A percentile compares a stretch with the other conserved stretches of the same genome.
These are phyloP conservation scores for Chelonus insularis DNA, from an alignment of 1,140 invertebrate species.

Conservation along the genomic window DNA sequence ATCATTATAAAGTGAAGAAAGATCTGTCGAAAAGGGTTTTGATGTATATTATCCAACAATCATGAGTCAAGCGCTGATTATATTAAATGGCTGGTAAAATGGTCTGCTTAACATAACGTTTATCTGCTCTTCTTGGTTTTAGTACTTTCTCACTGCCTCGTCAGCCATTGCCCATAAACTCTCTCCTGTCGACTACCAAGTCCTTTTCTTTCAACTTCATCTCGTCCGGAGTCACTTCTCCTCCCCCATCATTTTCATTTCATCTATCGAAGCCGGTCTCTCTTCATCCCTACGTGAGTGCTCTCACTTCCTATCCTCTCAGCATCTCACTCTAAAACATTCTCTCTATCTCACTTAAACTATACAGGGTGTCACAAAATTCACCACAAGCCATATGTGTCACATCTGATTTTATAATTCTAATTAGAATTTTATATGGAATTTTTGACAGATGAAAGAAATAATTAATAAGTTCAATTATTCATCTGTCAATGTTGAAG, in stretches of 20 bases:
- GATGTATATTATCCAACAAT: conserved; percentile 5
- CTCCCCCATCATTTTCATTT: conserved; percentile 15
- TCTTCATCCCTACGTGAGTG: conserved; percentile 18
- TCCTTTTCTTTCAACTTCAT: conserved; percentile 24
- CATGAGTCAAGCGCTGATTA: conserved; percentile 51
- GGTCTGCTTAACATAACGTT: conserved; percentile 60
- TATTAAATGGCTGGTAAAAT: conserved; percentile 60
- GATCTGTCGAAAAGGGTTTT: conserved; percentile 18
- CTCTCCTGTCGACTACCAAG: conserved; percentile 33
- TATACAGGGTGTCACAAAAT: conserved; percentile 22
- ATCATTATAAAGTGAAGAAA: background rate
- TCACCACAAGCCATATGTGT: background rate
- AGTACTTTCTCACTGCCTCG: conserved; percentile 61
- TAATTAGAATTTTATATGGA: background rate
- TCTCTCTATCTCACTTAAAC: conserved; percentile 1
- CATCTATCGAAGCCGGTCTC: conserved; percentile 11
- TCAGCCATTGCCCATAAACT: conserved; percentile 60
- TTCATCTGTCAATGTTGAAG: too few species aligned
- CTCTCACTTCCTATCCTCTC: conserved; percentile 14
- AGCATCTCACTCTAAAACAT: conserved; percentile 16
- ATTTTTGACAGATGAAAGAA: too few species aligned
- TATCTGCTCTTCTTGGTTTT: conserved; percentile 60
- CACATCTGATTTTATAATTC: background rate
- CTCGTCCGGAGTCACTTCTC: conserved; percentile 17
- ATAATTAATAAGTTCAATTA: too few species aligned